These are phyloP conservation scores for Drosophila pegasa DNA, from an alignment of 2,888 invertebrate species.

Conservation along the genomic window DNA sequence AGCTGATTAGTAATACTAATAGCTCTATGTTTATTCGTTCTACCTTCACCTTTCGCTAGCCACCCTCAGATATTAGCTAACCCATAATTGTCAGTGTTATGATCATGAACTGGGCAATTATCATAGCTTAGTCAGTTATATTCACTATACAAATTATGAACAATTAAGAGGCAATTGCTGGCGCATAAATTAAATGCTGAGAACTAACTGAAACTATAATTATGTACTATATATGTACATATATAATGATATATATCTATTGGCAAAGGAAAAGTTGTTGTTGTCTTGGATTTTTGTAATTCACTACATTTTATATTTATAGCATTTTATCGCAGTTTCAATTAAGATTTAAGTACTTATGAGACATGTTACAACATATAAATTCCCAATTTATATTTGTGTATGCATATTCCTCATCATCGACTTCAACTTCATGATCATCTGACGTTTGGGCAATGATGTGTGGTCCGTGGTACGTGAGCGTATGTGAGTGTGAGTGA, in stretches of 20 bases:
- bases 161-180: conserved; percentile 22
- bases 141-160: conserved; percentile 28
- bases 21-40: background rate
- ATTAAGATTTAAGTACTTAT: conserved; percentile 74
- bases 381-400: conserved; percentile 58
- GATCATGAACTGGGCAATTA: conserved; percentile 38
- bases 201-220: conserved; percentile 5
- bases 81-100: conserved; percentile 59
- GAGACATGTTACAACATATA: conserved; percentile 58
- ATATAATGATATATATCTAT: background rate
- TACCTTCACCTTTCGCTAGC: conserved; percentile 57
- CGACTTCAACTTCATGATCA: conserved; percentile 18
- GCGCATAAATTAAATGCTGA: conserved; percentile 12
- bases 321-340: conserved; percentile 79
- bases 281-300: conserved; percentile 72
- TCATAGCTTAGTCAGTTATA: conserved; percentile 44
- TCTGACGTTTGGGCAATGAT: conserved; percentile 37
- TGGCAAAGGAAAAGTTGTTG: conserved; percentile 5
- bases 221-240: background rate
- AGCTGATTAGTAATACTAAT: background rate
- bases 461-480: conserved; percentile 23
- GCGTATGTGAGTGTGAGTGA: conserved; percentile 6
- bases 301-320: conserved; percentile 83
- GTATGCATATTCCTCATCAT: conserved; percentile 42
- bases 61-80: conserved; percentile 59